Conservation (phyloP, 2,888 invertebrate genomes). For the Trachelus troglodyta region DNA sequence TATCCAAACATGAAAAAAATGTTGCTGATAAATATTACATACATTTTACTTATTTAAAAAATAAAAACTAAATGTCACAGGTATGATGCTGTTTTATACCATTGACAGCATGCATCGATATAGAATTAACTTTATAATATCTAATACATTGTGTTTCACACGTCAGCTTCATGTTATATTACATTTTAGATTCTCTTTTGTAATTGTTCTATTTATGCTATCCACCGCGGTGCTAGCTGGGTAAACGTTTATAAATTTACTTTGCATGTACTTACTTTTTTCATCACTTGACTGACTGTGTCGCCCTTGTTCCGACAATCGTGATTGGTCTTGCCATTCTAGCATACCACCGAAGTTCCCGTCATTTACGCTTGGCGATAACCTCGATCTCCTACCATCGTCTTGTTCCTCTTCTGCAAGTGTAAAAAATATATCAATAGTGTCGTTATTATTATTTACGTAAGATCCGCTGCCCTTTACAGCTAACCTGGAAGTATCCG, state of each 20-base stretch:
- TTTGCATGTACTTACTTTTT: not conserved
- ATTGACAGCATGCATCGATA: no score
- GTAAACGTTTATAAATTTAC: not conserved
- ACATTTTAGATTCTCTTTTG: no score
- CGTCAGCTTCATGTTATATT: no score
- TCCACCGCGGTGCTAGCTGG: no score
- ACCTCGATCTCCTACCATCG: not conserved
- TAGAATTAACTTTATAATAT: no score
- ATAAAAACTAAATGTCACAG: no score
- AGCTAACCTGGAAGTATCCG: constrained; percentile 36
- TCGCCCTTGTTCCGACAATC: not conserved
- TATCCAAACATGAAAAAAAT: no score
- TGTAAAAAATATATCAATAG: not conserved
- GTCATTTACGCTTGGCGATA: not conserved
- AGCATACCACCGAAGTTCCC: not conserved
- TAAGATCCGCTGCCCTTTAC: not conserved
- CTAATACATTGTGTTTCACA: no score
- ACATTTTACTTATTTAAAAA: no score
- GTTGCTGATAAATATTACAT: no score
- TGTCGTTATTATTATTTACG: not conserved
- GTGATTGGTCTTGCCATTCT: not conserved
- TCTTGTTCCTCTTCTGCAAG: not conserved
- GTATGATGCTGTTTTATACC: no score
- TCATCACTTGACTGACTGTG: not conserved
- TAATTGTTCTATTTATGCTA: no score